A percentile compares a stretch with the other conserved stretches of the same genome.
Conservation (phyloP, 2,888 invertebrate species). For the Labia minor region DNA sequence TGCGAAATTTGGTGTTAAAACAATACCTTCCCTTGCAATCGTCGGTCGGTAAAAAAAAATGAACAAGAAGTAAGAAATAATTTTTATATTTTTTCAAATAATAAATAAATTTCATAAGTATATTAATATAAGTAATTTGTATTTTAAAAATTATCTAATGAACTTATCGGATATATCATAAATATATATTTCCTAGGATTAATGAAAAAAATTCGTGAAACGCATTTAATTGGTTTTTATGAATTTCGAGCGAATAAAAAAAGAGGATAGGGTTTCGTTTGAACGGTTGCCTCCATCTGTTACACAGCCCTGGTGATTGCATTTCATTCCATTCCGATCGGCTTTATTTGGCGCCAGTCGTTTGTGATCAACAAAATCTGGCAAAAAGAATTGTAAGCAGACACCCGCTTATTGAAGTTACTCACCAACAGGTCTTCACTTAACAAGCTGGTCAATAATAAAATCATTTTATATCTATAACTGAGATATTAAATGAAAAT, state of each 20-base stretch:
- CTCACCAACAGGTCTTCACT: background rate
- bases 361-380: background rate
- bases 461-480: background rate
- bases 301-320: background rate
- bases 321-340: background rate
- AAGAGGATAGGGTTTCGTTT: background rate
- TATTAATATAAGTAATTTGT: no score
- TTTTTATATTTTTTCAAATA: no score
- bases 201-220: no score
- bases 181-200: no score
- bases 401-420: background rate
- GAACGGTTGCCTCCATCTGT: background rate
- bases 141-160: no score
- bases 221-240: no score
- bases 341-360: background rate
- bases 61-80: no score
- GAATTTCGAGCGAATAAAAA: background rate
- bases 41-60: no score
- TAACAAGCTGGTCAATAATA: background rate
- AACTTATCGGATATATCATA: no score
- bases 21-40: no score
- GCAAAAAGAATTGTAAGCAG: background rate
- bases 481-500: background rate
- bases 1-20: no score
- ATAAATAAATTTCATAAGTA: no score